phyloP scores from a whole-genome alignment of 2,113 vertebrate species.

The Anarrhichthys ocellatus region DNA sequence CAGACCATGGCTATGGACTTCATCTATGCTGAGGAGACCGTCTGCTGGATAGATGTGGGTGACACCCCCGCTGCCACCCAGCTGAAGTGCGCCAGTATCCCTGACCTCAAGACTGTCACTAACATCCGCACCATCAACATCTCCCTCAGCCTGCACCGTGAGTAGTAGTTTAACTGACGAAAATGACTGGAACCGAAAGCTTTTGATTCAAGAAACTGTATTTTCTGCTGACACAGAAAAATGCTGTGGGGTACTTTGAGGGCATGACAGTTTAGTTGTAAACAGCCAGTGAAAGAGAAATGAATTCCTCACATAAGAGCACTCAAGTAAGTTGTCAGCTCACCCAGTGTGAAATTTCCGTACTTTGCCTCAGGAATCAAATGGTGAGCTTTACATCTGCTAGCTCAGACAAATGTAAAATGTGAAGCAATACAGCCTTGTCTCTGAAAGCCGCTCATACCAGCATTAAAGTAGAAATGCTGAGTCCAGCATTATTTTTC shows the following conservation, averaged over 20 bases:
- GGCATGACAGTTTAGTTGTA: neutral
- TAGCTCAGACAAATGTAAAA: slow-evolving; percentile 44
- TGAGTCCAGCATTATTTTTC: slow-evolving; percentile 50
- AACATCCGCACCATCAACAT: slow-evolving; percentile 93
- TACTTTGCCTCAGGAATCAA: slow-evolving; percentile 33
- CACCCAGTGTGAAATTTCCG: slow-evolving; percentile 10
- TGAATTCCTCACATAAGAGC: slow-evolving; percentile 4
- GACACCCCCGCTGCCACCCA: slow-evolving; percentile 89
- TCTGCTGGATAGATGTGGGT: slow-evolving; percentile 96
- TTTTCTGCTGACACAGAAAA: slow-evolving; percentile 11
- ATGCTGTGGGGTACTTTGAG: neutral
- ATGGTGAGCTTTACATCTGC: slow-evolving; percentile 37
- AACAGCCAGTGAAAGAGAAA: neutral
- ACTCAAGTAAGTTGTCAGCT: neutral
- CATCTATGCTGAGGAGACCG: slow-evolving; percentile 90
- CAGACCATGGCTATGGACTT: slow-evolving; percentile 99
- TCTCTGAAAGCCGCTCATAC: slow-evolving; percentile 38
- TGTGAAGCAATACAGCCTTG: slow-evolving; percentile 16
- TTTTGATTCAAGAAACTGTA: neutral
- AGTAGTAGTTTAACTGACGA: slow-evolving; percentile 74
- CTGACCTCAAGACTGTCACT: slow-evolving; percentile 90
- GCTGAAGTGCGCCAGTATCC: slow-evolving; percentile 94
- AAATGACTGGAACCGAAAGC: neutral
- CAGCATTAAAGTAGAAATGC: slow-evolving; percentile 55
- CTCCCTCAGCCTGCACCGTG: slow-evolving; percentile 95